Evolutionary conservation across 2,888 invertebrate species (phyloP), one percentile per base, ranked within the genome.

Genomic region (Eudasyphora cyanicolor): DNA sequence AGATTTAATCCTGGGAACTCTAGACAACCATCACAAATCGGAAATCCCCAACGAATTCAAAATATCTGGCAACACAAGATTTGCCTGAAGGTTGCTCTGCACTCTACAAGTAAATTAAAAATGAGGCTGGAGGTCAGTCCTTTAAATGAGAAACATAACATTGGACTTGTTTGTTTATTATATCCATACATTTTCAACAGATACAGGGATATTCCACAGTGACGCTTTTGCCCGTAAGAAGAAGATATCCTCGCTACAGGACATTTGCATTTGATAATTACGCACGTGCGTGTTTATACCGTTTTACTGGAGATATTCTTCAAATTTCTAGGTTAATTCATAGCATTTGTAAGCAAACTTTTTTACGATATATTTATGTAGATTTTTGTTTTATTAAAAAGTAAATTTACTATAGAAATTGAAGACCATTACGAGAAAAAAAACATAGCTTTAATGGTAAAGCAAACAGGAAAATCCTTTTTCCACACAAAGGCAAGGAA

Each of bases 321-420:
- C 7, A n/a, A n/a, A 29, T 49, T 51, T 71, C 21, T 57, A 71
- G 71, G 35, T 71, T 38, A 57, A 54, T 71, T 54, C 71, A 42
- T 3, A 38, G 12, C 67, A 67, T 67, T 67, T 67, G 42, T 67
- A 67, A 42, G 51, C 62, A 62, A 35, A 64, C 51, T 51, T 70
- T 24, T 12, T 78, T 32, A 74, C 32, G 54, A 54, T 54, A 21
- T 29, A 29, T 54, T 73, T 57, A 73, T 74, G 73, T 38, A 38
- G 54, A 79, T 54, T 64, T 71, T n/a, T 51, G 10, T 12, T n/a
- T 19, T 27, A 38, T 57, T 57, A 3, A 51, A 54, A 35, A 21
- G 64, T 62, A 17, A 38, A 64, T 62, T 32, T 1, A 10, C 32
- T n/a, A n/a, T 62, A 62, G 62, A 62, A 62, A 62, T 62, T 62